Evolutionary conservation across 2,113 vertebrate genomes (phyloP).

Genomic region (Brienomyrus brachyistius): DNA sequence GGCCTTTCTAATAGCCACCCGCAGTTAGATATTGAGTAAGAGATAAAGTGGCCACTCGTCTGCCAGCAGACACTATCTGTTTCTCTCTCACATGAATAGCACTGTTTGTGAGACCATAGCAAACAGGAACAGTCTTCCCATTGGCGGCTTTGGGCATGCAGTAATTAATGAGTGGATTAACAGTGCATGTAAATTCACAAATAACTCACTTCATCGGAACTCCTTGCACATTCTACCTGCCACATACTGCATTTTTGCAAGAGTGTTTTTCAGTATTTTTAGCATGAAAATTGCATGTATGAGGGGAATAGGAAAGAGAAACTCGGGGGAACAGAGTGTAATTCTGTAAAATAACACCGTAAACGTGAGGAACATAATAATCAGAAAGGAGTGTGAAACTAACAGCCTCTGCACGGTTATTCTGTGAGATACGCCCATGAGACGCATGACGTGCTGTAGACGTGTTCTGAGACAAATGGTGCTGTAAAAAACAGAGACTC

Average conservation of each 20-base stretch:
- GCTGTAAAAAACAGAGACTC: conserved; percentile 8
- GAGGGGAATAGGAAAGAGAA: background rate
- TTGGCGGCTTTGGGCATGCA: conserved; percentile 21
- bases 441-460: background rate
- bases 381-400: background rate
- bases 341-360: background rate
- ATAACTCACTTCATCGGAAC: background rate
- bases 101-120: background rate
- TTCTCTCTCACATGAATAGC: conserved; percentile 34
- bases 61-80: background rate
- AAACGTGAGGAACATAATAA: background rate
- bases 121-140: background rate
- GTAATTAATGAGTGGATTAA: conserved; percentile 31
- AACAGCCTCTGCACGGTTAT: background rate
- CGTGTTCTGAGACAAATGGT: background rate
- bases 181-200: background rate
- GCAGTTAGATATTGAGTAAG: conserved; percentile 48
- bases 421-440: background rate
- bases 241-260: background rate
- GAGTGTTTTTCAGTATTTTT: background rate
- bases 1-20: conserved; percentile 36
- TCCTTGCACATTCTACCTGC: background rate
- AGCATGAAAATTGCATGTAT: background rate
- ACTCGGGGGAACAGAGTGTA: background rate
- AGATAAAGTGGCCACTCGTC: conserved; percentile 43